Evolutionary conservation across 2,113 vertebrate species (phyloP).

Genomic region (Galeopterus variegatus): DNA sequence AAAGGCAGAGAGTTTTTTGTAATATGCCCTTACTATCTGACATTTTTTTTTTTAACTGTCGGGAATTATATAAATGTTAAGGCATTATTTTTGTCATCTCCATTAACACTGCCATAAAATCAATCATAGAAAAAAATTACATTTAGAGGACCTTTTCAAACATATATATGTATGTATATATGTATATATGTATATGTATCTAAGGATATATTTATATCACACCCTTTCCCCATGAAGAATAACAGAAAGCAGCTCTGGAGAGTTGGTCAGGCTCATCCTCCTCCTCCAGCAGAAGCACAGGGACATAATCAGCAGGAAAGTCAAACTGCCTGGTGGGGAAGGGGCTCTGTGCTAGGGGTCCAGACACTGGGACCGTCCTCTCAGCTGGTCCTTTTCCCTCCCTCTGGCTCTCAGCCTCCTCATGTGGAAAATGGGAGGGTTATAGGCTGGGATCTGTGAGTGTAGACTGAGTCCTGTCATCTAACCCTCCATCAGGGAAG

Average conservation of each 20-base stretch:
- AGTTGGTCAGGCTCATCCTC: neutral
- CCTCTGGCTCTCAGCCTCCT: neutral
- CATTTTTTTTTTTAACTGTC: neutral
- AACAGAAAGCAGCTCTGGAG: neutral
- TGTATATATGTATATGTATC: no score
- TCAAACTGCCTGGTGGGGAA: rapidly evolving
- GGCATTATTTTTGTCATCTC: neutral
- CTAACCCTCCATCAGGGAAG: neutral
- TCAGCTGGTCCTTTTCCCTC: neutral
- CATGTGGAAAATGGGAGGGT: neutral
- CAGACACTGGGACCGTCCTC: neutral
- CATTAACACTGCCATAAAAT: neutral
- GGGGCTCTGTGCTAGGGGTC: neutral
- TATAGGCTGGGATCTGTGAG: neutral
- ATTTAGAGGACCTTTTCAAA: neutral
- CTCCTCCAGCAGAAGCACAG: neutral
- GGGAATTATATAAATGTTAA: neutral
- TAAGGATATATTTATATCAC: no score
- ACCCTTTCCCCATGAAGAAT: neutral
- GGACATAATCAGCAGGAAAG: neutral
- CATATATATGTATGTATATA: neutral
- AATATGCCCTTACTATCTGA: neutral
- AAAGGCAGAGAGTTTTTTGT: neutral
- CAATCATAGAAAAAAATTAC: neutral
- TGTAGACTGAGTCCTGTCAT: neutral